Conservation (phyloP, 2,888 invertebrate genomes). For the Syritta pipiens region DNA sequence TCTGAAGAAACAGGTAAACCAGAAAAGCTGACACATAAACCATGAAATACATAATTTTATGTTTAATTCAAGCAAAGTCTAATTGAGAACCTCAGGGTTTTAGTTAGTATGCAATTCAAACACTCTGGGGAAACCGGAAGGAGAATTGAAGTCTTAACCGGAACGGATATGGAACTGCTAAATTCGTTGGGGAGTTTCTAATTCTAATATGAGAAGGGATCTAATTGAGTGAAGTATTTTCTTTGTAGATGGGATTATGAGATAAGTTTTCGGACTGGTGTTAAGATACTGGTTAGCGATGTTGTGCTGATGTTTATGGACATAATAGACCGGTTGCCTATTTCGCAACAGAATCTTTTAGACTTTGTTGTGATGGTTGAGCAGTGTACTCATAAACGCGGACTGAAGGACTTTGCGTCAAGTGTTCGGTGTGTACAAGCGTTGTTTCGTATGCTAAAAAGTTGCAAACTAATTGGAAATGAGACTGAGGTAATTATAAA, state of each 20-base stretch:
- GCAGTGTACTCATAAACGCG: constrained; percentile 5
- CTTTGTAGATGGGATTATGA: constrained; percentile 15
- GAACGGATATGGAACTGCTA: background rate
- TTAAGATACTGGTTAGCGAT: background rate
- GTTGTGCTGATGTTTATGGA: background rate
- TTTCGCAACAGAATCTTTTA: background rate
- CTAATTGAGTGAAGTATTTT: no score
- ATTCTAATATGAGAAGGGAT: no score
- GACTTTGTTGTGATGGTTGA: constrained; percentile 26
- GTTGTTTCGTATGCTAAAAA: background rate
- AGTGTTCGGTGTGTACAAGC: constrained; percentile 8
- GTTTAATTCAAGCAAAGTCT: constrained; percentile 9
- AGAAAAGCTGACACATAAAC: background rate
- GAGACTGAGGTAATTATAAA: no score
- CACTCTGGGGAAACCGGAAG: background rate
- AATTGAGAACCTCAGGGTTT: constrained; percentile 8
- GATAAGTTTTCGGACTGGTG: background rate
- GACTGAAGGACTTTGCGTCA: background rate
- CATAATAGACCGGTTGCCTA: background rate
- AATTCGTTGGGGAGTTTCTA: constrained; percentile 27
- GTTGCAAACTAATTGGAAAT: background rate
- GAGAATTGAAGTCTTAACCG: background rate
- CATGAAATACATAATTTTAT: background rate
- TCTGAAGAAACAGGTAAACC: constrained; percentile 21
- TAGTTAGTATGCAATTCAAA: constrained; percentile 6